Evolutionary conservation across 1,140 invertebrate species (phyloP), one percentile per base, ranked within the genome.

Genomic region (Drosophila jambulina): DNA sequence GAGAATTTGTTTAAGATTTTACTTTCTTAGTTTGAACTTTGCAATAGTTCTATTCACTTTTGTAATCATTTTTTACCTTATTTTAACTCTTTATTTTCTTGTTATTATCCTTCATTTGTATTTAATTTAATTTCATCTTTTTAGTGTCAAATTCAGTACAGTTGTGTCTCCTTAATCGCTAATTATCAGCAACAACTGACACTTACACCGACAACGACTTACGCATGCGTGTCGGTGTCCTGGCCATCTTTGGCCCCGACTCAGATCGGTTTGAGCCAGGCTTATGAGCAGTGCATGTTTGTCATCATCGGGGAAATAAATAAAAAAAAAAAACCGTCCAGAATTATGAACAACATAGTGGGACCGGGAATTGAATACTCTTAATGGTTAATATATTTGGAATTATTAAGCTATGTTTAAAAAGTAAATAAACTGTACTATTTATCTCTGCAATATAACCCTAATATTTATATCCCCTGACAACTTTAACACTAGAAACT

Each of bases 111-210:
- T 7, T 13, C 3, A 61, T 9, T 36, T 27, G 9, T 38, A 5
- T 10, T 53, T 25, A 5, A 25, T 27, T 27, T 57, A 58, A 5
- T 17, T 17, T 19, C 0, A 2, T 15, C 12, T 2, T 17, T 13
- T 32, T 36, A 27, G 4, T 23, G 3, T 12, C 49, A 9, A 53
- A 23, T 34, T 21, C 32, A 10, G 75, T 82, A 86, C 82, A 85
- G 82, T 88, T 75, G 80, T 57, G 64, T 67, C 65, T 62, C 29
- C 63, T 77, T 90, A 90, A 90, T 88, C 86, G 85, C 78, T 90
- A 90, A 90, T 90, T 90, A 90, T 90, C 85, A 85, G 81, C 71
- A 34, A 59, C 82, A 71, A 85, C 86, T 91, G 85, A 90, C 85
- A 90, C 78, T 90, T 88, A 90, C 85, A 85, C 57, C 71, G 85